phyloP scores from a whole-genome alignment of 2,797 vertebrate genomes.

The Holocentrus rufus region DNA sequence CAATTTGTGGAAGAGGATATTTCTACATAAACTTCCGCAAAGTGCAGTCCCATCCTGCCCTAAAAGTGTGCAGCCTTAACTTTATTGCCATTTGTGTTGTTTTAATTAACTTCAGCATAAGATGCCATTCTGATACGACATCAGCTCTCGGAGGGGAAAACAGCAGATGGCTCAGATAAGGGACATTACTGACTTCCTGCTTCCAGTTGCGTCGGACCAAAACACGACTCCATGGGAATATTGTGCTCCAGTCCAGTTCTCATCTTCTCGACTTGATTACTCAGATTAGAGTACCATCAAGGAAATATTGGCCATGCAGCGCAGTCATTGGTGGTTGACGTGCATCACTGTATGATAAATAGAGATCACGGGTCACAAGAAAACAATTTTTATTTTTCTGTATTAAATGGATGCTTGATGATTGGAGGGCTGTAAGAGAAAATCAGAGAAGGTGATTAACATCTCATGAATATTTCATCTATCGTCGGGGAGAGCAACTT shows the following conservation, averaged over 20 bases:
- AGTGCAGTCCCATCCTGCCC: constrained; percentile 46
- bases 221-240: constrained; percentile 48
- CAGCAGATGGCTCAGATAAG: constrained; percentile 53
- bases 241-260: background rate
- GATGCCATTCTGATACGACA: constrained; percentile 31
- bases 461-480: too few species aligned
- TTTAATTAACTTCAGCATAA: constrained; percentile 46
- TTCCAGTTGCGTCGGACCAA: constrained; percentile 15
- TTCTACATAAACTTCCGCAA: constrained; percentile 67
- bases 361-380: constrained; percentile 3
- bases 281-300: background rate
- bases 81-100: constrained; percentile 24
- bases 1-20: constrained; percentile 81
- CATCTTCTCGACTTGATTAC: constrained; percentile 13
- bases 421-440: too few species aligned
- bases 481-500: too few species aligned
- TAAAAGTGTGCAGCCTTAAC: constrained; percentile 38
- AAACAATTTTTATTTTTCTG: background rate
- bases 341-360: background rate
- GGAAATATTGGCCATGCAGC: constrained; percentile 1
- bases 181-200: constrained; percentile 53
- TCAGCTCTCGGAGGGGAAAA: constrained; percentile 30
- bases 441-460: too few species aligned
- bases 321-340: background rate
- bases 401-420: too few species aligned